These are phyloP conservation scores for Fistularia commersonii DNA, from an alignment of 2,797 vertebrate species.

Conservation along the genomic window DNA sequence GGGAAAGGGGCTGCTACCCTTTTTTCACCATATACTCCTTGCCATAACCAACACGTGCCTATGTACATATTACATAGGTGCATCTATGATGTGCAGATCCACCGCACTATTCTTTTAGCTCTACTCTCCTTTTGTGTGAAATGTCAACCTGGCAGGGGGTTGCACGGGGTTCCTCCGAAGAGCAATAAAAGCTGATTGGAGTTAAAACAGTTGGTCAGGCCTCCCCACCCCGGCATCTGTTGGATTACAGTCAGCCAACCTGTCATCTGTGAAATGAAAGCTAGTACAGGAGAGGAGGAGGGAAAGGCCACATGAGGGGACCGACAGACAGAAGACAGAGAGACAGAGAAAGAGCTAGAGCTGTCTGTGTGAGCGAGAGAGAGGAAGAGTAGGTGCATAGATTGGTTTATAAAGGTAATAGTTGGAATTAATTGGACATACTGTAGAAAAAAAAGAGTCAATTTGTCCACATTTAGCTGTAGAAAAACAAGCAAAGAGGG, in stretches of 20 bases:
- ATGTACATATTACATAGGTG: conserved; percentile 2
- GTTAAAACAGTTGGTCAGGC: conserved; percentile 71
- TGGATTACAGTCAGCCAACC: conserved; percentile 66
- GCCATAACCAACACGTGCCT: conserved; percentile 28
- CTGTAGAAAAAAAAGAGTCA: neutral
- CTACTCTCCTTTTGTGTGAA: conserved; percentile 31
- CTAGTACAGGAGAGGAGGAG: conserved; percentile 46
- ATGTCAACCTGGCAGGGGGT: conserved; percentile 52
- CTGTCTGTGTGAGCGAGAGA: conserved; percentile 4
- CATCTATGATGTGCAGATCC: conserved; percentile 11
- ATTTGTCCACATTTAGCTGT: neutral
- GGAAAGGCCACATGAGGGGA: conserved; percentile 53
- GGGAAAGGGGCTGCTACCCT: conserved; percentile 51
- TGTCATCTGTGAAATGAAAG: conserved; percentile 78
- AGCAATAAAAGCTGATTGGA: conserved; percentile 77
- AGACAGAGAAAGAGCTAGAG: conserved; percentile 16
- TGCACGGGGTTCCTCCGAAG: conserved; percentile 56
- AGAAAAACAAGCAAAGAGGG: conserved; percentile 4
- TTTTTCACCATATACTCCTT: conserved; percentile 49
- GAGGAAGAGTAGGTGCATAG: neutral
- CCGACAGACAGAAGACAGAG: conserved; percentile 8
- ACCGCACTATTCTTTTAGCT: conserved; percentile 15
- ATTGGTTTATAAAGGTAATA: conserved; percentile 23
- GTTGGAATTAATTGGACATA: conserved; percentile 9
- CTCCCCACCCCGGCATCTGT: conserved; percentile 66